Conservation (phyloP, 2,797 vertebrate genomes). For the Lithobates pipiens region DNA sequence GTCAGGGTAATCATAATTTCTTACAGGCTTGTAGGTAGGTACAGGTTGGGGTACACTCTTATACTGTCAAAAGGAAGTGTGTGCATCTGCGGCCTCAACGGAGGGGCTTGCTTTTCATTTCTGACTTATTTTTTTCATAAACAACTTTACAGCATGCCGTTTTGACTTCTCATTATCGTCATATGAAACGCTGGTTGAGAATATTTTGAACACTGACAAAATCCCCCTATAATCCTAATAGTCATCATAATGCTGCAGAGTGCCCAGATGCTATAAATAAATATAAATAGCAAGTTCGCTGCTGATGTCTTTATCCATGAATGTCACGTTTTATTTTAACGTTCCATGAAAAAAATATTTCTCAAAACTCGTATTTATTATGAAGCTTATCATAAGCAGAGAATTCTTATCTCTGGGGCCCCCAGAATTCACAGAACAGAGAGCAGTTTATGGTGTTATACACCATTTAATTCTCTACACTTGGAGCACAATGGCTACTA, state of each 20-base stretch:
- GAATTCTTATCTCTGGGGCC: constrained; percentile 13
- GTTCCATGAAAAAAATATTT: constrained; percentile 4
- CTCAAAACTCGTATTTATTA: constrained; percentile 24
- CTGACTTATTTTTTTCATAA: not conserved
- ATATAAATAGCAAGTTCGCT: not conserved
- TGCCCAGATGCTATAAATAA: constrained; percentile 1
- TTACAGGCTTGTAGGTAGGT: too few species aligned
- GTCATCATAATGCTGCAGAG: not conserved
- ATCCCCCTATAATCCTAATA: not conserved
- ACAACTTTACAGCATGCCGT: not conserved
- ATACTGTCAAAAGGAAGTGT: too few species aligned
- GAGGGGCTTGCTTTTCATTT: not conserved
- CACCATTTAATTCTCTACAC: not conserved
- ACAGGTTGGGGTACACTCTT: too few species aligned
- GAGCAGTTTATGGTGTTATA: constrained; percentile 16
- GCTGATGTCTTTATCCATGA: not conserved
- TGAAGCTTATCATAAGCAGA: not conserved
- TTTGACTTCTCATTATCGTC: not conserved
- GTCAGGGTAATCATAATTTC: too few species aligned
- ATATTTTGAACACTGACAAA: not conserved
- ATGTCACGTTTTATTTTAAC: constrained; percentile 10
- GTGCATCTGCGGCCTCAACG: not conserved
- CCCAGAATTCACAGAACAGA: not conserved
- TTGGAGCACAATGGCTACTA: not conserved
- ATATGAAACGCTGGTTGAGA: not conserved